A percentile compares a stretch with the other conserved stretches of the same genome.
Evolutionary conservation across 2,797 vertebrate species (phyloP).

Genomic region (Carduelis carduelis): DNA sequence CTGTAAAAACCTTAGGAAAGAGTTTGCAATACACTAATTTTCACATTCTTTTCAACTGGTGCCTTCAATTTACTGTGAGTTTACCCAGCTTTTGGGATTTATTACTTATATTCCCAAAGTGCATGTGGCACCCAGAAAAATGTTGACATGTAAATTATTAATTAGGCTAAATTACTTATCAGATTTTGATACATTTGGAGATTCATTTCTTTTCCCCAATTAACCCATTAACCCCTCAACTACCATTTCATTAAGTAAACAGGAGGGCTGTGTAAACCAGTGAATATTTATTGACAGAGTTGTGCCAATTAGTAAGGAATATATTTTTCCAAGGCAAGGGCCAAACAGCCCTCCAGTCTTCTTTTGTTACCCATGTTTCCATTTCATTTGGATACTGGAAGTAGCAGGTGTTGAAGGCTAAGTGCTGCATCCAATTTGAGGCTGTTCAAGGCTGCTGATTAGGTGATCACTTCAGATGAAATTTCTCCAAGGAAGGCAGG

Average conservation of each 20-base stretch:
- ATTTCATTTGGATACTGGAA: constrained; percentile 27
- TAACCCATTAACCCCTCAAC: constrained; percentile 61
- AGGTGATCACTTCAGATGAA: neutral
- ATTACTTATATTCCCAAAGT: neutral
- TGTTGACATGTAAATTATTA: constrained; percentile 57
- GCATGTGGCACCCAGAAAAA: neutral
- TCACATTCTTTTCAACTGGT: neutral
- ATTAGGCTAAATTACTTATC: constrained; percentile 56
- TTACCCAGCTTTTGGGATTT: neutral
- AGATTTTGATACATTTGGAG: constrained; percentile 4
- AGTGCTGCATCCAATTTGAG: neutral
- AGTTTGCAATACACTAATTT: neutral
- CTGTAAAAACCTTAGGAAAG: neutral
- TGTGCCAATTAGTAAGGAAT: constrained; percentile 46
- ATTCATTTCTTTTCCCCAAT: constrained; percentile 38
- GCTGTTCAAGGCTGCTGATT: neutral
- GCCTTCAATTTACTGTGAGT: neutral
- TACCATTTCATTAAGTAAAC: constrained; percentile 47
- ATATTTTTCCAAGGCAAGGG: constrained; percentile 14
- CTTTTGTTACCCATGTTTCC: constrained; percentile 5
- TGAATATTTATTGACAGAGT: constrained; percentile 47
- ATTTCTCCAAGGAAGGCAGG: constrained; percentile 2
- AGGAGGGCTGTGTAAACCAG: neutral
- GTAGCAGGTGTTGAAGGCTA: constrained; percentile 9
- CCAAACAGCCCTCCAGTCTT: constrained; percentile 32